A percentile compares a stretch with the other conserved stretches of the same genome.
These are phyloP conservation scores for Perizoma flavofasciatum DNA, from an alignment of 2,888 invertebrate genomes.

Conservation along the genomic window DNA sequence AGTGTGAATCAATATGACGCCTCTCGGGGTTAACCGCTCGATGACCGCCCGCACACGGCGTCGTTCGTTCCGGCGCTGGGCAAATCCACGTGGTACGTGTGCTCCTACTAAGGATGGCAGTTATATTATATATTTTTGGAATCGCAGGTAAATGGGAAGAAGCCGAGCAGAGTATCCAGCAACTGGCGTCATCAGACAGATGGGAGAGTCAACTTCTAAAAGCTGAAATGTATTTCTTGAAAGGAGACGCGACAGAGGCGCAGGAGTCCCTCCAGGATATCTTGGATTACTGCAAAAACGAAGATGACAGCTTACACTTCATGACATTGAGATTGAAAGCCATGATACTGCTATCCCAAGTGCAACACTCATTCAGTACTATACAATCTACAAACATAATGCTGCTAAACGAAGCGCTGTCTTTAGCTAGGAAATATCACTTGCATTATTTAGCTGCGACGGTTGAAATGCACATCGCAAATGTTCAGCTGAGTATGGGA, in stretches of 20 bases:
- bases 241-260: slow-evolving; percentile 75
- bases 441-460: slow-evolving; percentile 90
- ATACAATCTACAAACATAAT: slow-evolving; percentile 81
- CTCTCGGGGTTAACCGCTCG: too few relatives aligned
- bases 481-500: slow-evolving; percentile 89
- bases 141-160: slow-evolving; percentile 87
- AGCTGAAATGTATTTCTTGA: slow-evolving; percentile 82
- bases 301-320: slow-evolving; percentile 79
- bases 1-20: too few relatives aligned
- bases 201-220: slow-evolving; percentile 86
- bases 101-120: too few relatives aligned
- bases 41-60: too few relatives aligned
- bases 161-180: slow-evolving; percentile 87
- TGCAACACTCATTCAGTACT: slow-evolving; percentile 85
- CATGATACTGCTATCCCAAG: slow-evolving; percentile 86
- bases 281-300: slow-evolving; percentile 78
- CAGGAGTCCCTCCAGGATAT: slow-evolving; percentile 78
- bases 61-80: too few relatives aligned
- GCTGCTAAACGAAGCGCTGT: slow-evolving; percentile 88
- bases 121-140: slow-evolving; percentile 21
- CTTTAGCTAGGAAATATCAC: slow-evolving; percentile 89
- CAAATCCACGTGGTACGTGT: too few relatives aligned
- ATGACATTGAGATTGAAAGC: slow-evolving; percentile 85
- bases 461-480: slow-evolving; percentile 91
- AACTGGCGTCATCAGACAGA: slow-evolving; percentile 86